phyloP scores from a whole-genome alignment of 2,113 vertebrate species.

The Gila orcuttii region DNA sequence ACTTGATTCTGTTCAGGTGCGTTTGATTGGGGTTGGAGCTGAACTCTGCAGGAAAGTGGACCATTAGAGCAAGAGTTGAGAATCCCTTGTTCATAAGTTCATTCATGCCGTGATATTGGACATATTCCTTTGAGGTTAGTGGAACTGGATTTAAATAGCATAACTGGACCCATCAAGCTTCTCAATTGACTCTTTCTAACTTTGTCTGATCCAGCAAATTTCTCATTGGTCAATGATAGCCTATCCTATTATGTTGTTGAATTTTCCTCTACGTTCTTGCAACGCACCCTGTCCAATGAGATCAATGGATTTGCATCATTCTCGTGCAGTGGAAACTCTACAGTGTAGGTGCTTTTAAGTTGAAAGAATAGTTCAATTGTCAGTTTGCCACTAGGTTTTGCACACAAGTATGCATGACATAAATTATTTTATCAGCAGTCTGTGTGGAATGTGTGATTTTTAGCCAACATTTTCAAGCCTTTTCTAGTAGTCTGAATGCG shows the following conservation, averaged over 20 bases:
- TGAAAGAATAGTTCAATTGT: background rate
- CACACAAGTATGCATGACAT: too few relatives aligned
- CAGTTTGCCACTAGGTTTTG: background rate
- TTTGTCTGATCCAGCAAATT: background rate
- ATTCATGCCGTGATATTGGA: background rate
- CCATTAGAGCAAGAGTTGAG: background rate
- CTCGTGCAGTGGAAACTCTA: background rate
- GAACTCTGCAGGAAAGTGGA: background rate
- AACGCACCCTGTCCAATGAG: background rate
- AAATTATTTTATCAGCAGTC: too few relatives aligned
- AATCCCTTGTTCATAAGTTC: background rate
- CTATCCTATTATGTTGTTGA: background rate
- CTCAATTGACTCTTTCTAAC: background rate
- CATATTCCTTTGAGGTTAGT: background rate
- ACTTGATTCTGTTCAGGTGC: background rate
- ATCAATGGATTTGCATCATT: background rate
- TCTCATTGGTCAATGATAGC: background rate
- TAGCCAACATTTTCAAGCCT: background rate
- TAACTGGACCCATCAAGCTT: background rate
- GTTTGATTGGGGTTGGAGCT: background rate
- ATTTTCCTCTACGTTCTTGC: background rate
- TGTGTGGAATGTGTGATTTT: too few relatives aligned
- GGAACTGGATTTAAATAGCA: background rate
- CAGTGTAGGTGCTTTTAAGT: background rate
- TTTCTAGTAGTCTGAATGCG: background rate